These are phyloP conservation scores for Phaonia tiefii DNA, from an alignment of 2,888 invertebrate species.

Conservation along the genomic window DNA sequence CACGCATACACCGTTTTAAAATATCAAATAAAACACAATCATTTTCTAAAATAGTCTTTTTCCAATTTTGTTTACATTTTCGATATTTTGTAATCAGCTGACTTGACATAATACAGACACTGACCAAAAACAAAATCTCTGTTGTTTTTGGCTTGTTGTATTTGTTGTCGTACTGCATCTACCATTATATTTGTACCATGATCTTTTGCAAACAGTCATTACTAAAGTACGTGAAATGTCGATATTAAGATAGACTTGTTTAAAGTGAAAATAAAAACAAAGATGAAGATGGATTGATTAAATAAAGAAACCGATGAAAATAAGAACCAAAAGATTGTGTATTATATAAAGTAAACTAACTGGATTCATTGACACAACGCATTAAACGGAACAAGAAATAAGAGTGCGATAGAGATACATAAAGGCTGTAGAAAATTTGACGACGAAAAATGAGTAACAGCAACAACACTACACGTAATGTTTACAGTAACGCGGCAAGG, in stretches of 20 bases:
- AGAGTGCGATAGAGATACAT: background rate
- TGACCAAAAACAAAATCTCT: too few relatives aligned
- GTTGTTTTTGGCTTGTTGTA: too few relatives aligned
- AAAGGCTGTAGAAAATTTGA: background rate
- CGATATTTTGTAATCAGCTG: too few relatives aligned
- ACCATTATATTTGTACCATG: too few relatives aligned
- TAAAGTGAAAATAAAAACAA: background rate
- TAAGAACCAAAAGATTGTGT: background rate
- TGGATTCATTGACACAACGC: background rate
- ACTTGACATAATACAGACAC: too few relatives aligned
- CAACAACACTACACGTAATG: conserved; percentile 55
- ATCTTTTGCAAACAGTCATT: conserved; percentile 29
- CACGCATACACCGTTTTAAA: too few relatives aligned
- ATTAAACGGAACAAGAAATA: background rate
- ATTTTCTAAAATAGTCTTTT: too few relatives aligned
- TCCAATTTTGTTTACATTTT: too few relatives aligned
- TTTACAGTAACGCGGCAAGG: conserved; percentile 40
- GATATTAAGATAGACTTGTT: conserved; percentile 40
- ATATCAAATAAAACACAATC: too few relatives aligned
- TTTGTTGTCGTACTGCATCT: too few relatives aligned
- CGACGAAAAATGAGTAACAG: conserved; percentile 55
- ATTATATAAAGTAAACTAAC: background rate
- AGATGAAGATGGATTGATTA: background rate
- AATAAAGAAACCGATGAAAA: background rate
- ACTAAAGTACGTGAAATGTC: conserved; percentile 53